These are phyloP conservation scores for Oopsacas minuta DNA, from an alignment of 37 sponge, comb jelly and placozoan species.

Conservation along the genomic window DNA sequence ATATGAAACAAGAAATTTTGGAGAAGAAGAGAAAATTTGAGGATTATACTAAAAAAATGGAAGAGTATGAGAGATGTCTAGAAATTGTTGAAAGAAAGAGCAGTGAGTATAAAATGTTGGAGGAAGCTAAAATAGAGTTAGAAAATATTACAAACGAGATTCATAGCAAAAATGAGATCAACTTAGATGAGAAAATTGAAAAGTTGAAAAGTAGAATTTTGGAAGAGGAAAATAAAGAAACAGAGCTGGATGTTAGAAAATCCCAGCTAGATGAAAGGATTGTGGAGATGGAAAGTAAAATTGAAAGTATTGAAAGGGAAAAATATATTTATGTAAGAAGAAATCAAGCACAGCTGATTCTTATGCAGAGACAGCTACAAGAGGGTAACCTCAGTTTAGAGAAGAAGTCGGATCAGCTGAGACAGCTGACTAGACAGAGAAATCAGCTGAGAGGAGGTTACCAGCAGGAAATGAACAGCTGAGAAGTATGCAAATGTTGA, in stretches of 20 bases:
- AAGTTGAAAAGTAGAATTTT: background rate
- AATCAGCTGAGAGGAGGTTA: background rate
- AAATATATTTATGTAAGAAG: background rate
- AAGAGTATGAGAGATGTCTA: background rate
- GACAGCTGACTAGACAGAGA: background rate
- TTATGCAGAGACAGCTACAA: constrained; percentile 8
- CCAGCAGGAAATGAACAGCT: background rate
- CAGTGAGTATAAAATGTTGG: background rate
- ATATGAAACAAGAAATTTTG: background rate
- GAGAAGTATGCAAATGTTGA: background rate
- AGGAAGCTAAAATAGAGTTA: background rate
- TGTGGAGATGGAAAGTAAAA: background rate
- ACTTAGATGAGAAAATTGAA: background rate
- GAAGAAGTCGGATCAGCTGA: background rate
- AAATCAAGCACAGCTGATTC: background rate
- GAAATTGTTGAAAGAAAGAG: background rate
- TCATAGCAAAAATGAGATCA: background rate
- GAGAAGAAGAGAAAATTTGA: background rate
- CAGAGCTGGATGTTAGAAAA: background rate
- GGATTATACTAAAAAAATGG: background rate
- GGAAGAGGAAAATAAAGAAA: background rate
- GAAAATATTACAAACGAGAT: background rate
- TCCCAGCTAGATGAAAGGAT: background rate
- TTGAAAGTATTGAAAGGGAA: background rate
- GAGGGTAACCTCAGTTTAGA: background rate